These are phyloP conservation scores for Podarcis siculus DNA, from an alignment of 2,797 vertebrate species.

Conservation along the genomic window DNA sequence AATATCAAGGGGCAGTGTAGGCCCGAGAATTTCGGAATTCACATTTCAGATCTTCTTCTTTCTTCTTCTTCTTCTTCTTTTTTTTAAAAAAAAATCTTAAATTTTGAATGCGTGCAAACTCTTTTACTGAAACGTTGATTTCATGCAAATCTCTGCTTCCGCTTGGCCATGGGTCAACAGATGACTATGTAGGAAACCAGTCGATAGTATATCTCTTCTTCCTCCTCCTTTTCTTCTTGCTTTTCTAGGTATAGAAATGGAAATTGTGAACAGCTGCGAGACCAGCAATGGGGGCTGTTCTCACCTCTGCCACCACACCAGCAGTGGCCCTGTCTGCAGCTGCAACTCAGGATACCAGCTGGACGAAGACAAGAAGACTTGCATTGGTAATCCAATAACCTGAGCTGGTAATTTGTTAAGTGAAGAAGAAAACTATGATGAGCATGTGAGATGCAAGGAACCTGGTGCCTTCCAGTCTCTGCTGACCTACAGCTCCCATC, in stretches of 20 bases:
- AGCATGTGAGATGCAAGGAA: too few species aligned
- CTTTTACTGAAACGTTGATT: too few species aligned
- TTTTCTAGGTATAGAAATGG: slow-evolving; percentile 94
- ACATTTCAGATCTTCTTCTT: background rate
- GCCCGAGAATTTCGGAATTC: background rate
- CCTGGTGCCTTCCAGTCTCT: too few species aligned
- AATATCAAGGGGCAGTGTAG: background rate
- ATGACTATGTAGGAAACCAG: background rate
- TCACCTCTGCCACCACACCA: slow-evolving; percentile 89
- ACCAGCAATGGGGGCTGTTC: slow-evolving; percentile 89
- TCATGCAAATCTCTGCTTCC: background rate
- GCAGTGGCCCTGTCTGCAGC: slow-evolving; percentile 84
- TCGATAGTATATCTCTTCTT: background rate
- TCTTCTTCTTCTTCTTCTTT: too few species aligned
- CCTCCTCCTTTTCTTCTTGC: background rate
- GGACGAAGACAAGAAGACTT: slow-evolving; percentile 87
- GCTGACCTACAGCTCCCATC: too few species aligned
- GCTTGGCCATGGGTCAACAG: background rate
- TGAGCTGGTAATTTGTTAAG: accelerated
- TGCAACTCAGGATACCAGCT: slow-evolving; percentile 89
- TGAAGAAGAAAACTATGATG: background rate
- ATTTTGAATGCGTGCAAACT: background rate
- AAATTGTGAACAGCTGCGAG: slow-evolving; percentile 96
- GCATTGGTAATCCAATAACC: slow-evolving; percentile 80
- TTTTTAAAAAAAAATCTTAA: background rate